Evolutionary conservation across 2,113 vertebrate genomes (phyloP).

Genomic region (Callospermophilus lateralis): DNA sequence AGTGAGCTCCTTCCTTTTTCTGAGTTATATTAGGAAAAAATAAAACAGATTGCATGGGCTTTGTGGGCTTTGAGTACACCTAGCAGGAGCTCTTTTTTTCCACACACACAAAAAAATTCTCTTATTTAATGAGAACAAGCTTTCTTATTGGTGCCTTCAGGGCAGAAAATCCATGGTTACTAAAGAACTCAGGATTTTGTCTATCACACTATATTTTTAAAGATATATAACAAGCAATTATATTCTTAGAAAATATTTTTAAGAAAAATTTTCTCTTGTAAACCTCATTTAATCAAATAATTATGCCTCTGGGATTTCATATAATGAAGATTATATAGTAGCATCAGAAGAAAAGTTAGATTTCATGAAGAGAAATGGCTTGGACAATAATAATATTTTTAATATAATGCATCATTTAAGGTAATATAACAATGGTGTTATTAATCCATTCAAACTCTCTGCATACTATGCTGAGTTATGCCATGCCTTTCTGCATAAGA

Average conservation of each 20-base stretch:
- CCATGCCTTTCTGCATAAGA: constrained; percentile 32
- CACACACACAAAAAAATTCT: background rate
- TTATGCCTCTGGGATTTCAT: background rate
- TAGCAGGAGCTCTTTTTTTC: background rate
- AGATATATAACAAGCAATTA: background rate
- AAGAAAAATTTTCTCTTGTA: background rate
- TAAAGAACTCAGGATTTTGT: background rate
- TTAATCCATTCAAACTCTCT: constrained; percentile 35
- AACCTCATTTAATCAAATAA: constrained; percentile 41
- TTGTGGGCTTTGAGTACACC: background rate
- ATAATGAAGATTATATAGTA: constrained; percentile 60
- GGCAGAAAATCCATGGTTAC: background rate
- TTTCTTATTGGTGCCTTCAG: background rate
- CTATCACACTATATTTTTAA: background rate
- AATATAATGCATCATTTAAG: constrained; percentile 68
- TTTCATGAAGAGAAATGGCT: constrained; percentile 56
- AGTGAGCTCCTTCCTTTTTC: background rate
- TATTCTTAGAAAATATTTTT: constrained; percentile 2
- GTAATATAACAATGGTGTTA: constrained; percentile 50
- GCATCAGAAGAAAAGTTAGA: background rate
- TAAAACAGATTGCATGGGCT: background rate
- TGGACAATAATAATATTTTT: constrained; percentile 61
- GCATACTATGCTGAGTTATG: background rate
- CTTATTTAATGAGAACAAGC: background rate
- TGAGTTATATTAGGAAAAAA: background rate